Conservation (phyloP, 2,888 invertebrate species). For the Torymus auratus region DNA sequence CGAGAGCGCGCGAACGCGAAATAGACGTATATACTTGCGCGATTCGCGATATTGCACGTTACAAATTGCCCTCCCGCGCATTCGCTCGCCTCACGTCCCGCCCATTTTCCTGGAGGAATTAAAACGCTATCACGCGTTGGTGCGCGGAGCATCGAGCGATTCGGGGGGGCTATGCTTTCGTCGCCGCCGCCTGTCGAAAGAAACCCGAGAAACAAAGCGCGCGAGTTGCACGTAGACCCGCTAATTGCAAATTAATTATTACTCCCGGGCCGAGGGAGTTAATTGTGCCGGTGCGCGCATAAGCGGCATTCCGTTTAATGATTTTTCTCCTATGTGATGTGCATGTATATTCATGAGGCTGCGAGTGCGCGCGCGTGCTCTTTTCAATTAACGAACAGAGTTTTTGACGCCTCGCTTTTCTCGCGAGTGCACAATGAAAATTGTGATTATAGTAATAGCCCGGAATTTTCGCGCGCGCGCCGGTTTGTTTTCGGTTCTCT, state of each 20-base stretch:
- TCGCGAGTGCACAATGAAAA: slow-evolving; percentile 43
- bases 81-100: slow-evolving; percentile 57
- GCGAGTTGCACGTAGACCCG: slow-evolving; percentile 23
- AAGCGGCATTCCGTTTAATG: slow-evolving; percentile 50
- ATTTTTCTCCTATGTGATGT: slow-evolving; percentile 46
- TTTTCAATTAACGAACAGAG: slow-evolving; percentile 53
- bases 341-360: slow-evolving; percentile 36
- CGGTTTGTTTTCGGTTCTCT: slow-evolving; percentile 28
- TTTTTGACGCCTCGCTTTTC: slow-evolving; percentile 45
- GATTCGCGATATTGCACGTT: slow-evolving; percentile 56
- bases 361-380: slow-evolving; percentile 5
- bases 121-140: neutral
- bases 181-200: slow-evolving; percentile 51
- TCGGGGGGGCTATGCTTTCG: slow-evolving; percentile 20
- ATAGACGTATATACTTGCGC: slow-evolving; percentile 59
- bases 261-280: slow-evolving; percentile 35
- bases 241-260: slow-evolving; percentile 60
- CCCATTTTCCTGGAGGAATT: neutral
- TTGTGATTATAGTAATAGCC: slow-evolving; percentile 57
- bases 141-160: too few species aligned
- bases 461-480: slow-evolving; percentile 34
- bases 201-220: slow-evolving; percentile 38
- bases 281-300: slow-evolving; percentile 36
- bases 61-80: slow-evolving; percentile 7
- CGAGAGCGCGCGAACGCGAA: slow-evolving; percentile 49